Percentiles rank a stretch among this genome's conserved stretches.
These are phyloP conservation scores for Diachrysia chrysitis DNA, from an alignment of 2,888 invertebrate genomes.

Conservation along the genomic window DNA sequence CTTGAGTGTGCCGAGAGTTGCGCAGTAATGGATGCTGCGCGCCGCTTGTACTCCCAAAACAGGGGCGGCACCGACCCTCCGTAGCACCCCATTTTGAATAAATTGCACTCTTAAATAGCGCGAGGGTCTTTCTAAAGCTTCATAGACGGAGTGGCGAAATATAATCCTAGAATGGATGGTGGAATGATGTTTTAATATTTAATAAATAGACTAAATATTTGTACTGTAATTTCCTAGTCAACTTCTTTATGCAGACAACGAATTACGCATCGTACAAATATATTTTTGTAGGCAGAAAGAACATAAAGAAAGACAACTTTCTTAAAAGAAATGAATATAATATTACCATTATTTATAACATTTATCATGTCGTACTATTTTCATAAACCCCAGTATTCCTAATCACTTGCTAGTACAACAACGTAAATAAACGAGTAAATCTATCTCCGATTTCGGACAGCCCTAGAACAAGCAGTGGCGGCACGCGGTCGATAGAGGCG, in stretches of 20 bases:
- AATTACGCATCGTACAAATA: background rate
- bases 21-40: conserved; percentile 88
- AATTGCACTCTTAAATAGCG: conserved; percentile 76
- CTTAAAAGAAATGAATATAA: background rate
- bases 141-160: conserved; percentile 64
- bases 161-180: conserved; percentile 54
- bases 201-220: background rate
- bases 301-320: background rate
- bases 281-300: background rate
- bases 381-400: background rate
- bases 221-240: background rate
- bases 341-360: background rate
- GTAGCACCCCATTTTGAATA: conserved; percentile 75
- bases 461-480: conserved; percentile 81
- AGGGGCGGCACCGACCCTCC: conserved; percentile 84
- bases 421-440: conserved; percentile 4
- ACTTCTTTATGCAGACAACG: background rate
- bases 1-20: conserved; percentile 80
- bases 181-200: conserved; percentile 53
- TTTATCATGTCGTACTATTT: no score
- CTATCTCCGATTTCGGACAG: conserved; percentile 68
- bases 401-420: background rate
- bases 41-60: conserved; percentile 65
- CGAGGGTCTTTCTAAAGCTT: conserved; percentile 75
- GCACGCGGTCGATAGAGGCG: conserved; percentile 88